Conservation (phyloP, 2,888 invertebrate species). For the Aporophyla nigra region DNA sequence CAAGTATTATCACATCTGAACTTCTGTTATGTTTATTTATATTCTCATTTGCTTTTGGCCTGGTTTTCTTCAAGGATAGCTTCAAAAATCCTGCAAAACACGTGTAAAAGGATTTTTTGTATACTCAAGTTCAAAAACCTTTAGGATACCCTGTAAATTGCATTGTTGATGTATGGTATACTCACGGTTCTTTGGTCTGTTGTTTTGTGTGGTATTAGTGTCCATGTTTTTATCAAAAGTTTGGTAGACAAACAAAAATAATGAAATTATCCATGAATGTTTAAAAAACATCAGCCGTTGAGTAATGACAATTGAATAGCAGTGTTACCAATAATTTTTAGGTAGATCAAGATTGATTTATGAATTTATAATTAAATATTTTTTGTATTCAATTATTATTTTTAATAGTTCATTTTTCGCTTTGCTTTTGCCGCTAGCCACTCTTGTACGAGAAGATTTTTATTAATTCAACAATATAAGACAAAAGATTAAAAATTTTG, state of each 20-base stretch:
- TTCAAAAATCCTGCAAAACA: constrained; percentile 80
- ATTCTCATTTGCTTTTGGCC: constrained; percentile 70
- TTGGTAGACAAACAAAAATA: constrained; percentile 10
- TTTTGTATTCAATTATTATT: too few species aligned
- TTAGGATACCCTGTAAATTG: not conserved
- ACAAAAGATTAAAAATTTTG: rapidly evolving
- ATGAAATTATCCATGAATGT: constrained; percentile 37
- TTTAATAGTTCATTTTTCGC: not conserved
- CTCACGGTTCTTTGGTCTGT: constrained; percentile 78
- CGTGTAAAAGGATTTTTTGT: not conserved
- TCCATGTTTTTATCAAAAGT: constrained; percentile 71
- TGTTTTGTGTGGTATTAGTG: constrained; percentile 69
- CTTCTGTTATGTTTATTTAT: constrained; percentile 74
- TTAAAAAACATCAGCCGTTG: constrained; percentile 60
- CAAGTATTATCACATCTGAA: constrained; percentile 82
- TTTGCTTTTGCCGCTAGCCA: not conserved
- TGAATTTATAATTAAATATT: not conserved
- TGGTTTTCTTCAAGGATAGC: constrained; percentile 85
- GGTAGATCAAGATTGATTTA: not conserved
- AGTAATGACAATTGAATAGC: constrained; percentile 22
- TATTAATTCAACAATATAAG: not conserved
- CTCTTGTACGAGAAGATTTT: not conserved
- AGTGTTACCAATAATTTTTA: constrained; percentile 10
- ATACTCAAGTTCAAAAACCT: not conserved
- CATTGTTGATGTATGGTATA: constrained; percentile 21